These are phyloP conservation scores for Anguilla megastoma DNA, from an alignment of 2,797 vertebrate species.

Conservation along the genomic window DNA sequence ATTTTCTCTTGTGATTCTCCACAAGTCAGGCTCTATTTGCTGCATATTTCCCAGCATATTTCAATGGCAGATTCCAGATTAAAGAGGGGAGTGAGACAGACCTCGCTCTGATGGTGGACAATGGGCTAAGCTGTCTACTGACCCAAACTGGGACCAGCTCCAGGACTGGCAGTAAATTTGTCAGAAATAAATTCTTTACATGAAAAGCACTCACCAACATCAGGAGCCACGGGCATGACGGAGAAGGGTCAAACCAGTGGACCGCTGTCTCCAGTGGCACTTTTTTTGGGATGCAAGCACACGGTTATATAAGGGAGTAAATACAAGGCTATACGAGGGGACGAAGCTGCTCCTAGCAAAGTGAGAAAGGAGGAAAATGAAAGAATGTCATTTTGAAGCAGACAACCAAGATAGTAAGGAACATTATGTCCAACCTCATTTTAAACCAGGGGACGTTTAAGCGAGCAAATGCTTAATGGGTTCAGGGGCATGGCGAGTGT, in stretches of 20 bases:
- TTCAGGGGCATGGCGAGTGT: neutral
- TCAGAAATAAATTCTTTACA: slow-evolving; percentile 12
- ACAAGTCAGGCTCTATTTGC: slow-evolving; percentile 43
- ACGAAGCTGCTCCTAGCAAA: neutral
- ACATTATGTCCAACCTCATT: neutral
- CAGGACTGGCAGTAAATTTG: slow-evolving; percentile 18
- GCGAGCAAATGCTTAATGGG: neutral
- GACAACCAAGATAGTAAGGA: neutral
- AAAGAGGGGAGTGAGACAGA: slow-evolving; percentile 38
- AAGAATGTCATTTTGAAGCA: neutral
- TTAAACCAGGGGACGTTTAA: neutral
- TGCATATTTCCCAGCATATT: slow-evolving; percentile 38
- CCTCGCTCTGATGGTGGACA: slow-evolving; percentile 35
- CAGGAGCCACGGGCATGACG: slow-evolving; percentile 2
- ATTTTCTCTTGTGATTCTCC: slow-evolving; percentile 29
- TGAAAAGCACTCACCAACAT: neutral
- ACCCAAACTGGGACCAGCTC: slow-evolving; percentile 17
- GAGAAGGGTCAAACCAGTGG: neutral
- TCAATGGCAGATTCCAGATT: slow-evolving; percentile 42
- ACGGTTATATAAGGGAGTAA: neutral
- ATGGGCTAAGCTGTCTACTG: slow-evolving; percentile 40
- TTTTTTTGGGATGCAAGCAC: neutral
- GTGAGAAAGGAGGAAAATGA: neutral
- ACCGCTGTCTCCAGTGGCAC: neutral
- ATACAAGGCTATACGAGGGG: neutral